phyloP scores from a whole-genome alignment of 1,140 invertebrate genomes.

The Eriocheir sinensis region DNA sequence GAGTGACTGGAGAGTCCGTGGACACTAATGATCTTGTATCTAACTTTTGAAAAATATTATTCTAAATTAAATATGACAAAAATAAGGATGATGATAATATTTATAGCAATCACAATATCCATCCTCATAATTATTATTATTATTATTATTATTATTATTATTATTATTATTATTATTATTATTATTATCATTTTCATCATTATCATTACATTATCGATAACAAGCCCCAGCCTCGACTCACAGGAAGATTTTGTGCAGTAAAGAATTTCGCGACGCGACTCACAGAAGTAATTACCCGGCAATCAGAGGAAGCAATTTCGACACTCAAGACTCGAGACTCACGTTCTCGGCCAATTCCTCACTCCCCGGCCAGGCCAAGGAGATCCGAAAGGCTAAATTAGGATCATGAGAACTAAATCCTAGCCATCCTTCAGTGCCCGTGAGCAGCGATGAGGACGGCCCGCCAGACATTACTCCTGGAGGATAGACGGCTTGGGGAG shows the following conservation, averaged over 20 bases:
- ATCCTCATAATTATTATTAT: too few relatives aligned
- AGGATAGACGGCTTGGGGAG: background rate
- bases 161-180: too few relatives aligned
- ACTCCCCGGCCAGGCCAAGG: background rate
- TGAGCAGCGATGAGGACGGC: background rate
- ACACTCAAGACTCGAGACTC: background rate
- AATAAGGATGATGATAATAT: too few relatives aligned
- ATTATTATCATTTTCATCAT: too few relatives aligned
- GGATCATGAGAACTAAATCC: slow-evolving; percentile 15
- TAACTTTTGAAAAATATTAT: too few relatives aligned
- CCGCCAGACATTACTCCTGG: background rate
- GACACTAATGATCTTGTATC: too few relatives aligned
- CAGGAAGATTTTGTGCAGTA: background rate
- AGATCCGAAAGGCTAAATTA: background rate
- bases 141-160: too few relatives aligned
- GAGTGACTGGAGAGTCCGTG: too few relatives aligned
- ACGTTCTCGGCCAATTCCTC: background rate
- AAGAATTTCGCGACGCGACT: background rate
- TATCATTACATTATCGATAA: too few relatives aligned
- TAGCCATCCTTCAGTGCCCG: background rate
- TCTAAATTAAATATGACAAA: too few relatives aligned
- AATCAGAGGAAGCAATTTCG: background rate
- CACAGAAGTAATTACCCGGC: background rate
- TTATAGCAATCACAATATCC: too few relatives aligned
- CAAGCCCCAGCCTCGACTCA: too few relatives aligned